phyloP scores from a whole-genome alignment of 2,797 vertebrate species.

The Malacoraja senta region DNA sequence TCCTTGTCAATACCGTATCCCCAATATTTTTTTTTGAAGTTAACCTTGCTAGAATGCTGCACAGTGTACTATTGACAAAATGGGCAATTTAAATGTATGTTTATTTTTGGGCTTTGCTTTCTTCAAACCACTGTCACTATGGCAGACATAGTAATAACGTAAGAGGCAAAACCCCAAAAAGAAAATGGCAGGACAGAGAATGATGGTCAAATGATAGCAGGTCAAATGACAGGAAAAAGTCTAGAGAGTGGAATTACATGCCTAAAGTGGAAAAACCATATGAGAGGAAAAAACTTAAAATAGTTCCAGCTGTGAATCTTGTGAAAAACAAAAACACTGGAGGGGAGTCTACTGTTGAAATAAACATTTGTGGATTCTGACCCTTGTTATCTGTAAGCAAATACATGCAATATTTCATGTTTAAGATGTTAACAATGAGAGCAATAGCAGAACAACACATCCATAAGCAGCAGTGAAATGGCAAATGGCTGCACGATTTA shows the following conservation, averaged over 20 bases:
- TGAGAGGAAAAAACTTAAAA: not conserved
- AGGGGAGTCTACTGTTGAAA: not conserved
- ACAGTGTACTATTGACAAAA: not conserved
- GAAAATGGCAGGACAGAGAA: not conserved
- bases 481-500: not conserved
- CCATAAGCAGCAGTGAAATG: not conserved
- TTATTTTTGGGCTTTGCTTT: not conserved
- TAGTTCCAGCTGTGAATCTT: not conserved
- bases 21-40: not conserved
- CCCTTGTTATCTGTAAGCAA: not conserved
- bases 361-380: not conserved
- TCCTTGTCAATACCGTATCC: too few species aligned
- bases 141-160: not conserved
- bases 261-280: not conserved
- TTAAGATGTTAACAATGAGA: not conserved
- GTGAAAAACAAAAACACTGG: not conserved
- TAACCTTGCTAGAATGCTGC: not conserved
- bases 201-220: not conserved
- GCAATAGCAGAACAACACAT: not conserved
- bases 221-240: not conserved
- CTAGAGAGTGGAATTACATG: not conserved
- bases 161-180: not conserved
- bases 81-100: not conserved
- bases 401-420: not conserved
- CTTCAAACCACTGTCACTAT: not conserved